Conservation (phyloP, 2,113 vertebrate species). For the Hipposideros armiger region DNA sequence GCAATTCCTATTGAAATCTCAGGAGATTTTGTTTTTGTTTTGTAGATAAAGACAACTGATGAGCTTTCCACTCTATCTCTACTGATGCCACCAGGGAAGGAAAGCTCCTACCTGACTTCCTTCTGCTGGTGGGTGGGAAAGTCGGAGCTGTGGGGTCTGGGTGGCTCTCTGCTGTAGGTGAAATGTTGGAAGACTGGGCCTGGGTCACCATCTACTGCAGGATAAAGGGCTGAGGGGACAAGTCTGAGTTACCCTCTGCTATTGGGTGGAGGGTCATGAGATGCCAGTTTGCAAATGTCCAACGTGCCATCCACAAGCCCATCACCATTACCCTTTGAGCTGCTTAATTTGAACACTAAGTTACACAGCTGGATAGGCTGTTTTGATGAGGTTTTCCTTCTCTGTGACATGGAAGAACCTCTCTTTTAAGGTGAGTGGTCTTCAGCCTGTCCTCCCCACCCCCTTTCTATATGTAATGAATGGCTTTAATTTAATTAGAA, state of each 20-base stretch:
- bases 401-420: background rate
- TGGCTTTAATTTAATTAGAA: conserved; percentile 67
- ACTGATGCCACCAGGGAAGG: background rate
- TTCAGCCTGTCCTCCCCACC: background rate
- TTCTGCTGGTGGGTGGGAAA: background rate
- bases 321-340: background rate
- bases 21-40: background rate
- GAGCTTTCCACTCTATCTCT: background rate
- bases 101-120: background rate
- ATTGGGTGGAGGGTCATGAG: background rate
- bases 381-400: background rate
- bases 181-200: background rate
- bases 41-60: background rate
- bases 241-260: background rate
- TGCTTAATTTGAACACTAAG: background rate
- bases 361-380: background rate
- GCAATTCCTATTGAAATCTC: background rate
- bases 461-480: background rate
- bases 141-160: background rate
- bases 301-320: background rate
- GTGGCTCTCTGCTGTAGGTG: background rate
- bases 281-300: background rate
- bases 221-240: too few relatives aligned
- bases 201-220: background rate
- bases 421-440: background rate